These are phyloP conservation scores for Cyrtodaria siliqua DNA, from an alignment of 2,888 invertebrate species.

Conservation along the genomic window DNA sequence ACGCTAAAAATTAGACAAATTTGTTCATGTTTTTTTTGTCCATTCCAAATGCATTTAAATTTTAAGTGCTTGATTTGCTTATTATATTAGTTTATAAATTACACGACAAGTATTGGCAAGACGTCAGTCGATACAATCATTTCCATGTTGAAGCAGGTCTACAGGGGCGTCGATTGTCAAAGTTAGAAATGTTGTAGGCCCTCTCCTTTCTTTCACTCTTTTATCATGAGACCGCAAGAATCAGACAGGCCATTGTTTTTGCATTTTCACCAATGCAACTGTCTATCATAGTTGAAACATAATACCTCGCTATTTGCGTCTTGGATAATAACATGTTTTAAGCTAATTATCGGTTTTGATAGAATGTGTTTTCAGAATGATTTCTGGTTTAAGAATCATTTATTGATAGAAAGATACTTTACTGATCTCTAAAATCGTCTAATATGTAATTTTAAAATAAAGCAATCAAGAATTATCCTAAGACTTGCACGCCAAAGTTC, in stretches of 20 bases:
- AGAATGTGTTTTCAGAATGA: constrained; percentile 28
- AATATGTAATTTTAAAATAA: too few species aligned
- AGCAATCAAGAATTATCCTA: too few species aligned
- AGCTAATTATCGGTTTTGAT: constrained; percentile 33
- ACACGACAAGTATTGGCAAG: background rate
- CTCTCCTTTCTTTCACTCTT: background rate
- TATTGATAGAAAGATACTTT: too few species aligned
- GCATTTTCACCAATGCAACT: constrained; percentile 18
- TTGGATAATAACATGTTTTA: constrained; percentile 30
- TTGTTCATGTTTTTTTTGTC: too few species aligned
- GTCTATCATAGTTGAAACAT: constrained; percentile 47
- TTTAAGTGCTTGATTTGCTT: constrained; percentile 14
- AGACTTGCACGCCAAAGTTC: too few species aligned
- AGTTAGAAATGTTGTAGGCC: background rate
- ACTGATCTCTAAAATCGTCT: too few species aligned
- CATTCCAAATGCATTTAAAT: background rate
- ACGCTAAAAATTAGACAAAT: too few species aligned
- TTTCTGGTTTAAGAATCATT: background rate
- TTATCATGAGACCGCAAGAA: background rate
- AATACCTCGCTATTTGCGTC: constrained; percentile 40
- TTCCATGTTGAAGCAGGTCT: background rate
- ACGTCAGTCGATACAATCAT: background rate
- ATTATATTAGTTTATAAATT: constrained; percentile 12
- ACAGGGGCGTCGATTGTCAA: background rate
- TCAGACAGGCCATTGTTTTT: background rate